These are phyloP conservation scores for Vicugna pacos DNA, from an alignment of 2,113 vertebrate species.

Conservation along the genomic window DNA sequence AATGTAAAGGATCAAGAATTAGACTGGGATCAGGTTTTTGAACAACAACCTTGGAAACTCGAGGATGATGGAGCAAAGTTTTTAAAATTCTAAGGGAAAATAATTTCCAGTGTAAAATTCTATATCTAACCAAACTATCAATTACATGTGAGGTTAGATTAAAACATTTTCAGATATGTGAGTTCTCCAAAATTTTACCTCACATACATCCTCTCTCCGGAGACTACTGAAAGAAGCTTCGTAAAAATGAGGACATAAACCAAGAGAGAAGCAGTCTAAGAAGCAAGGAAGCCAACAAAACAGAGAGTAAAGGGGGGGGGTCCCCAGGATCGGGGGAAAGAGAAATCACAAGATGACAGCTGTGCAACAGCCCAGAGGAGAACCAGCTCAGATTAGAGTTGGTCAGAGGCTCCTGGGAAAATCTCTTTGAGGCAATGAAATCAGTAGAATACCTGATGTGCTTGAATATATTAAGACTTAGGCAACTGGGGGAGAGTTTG, in stretches of 20 bases:
- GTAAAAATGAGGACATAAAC: neutral
- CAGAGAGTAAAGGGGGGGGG: neutral
- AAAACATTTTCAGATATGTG: constrained; percentile 14
- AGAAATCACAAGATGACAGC: neutral
- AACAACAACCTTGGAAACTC: neutral
- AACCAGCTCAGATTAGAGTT: neutral
- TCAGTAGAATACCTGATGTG: neutral
- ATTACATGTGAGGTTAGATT: neutral
- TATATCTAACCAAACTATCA: neutral
- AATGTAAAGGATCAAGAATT: neutral
- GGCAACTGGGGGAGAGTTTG: neutral
- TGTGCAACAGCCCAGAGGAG: neutral
- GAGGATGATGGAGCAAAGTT: neutral
- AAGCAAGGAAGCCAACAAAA: neutral
- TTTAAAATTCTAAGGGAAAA: neutral
- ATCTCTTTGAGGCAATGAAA: neutral
- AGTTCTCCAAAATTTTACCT: constrained; percentile 23
- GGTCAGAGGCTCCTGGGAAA: neutral
- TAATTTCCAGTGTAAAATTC: neutral
- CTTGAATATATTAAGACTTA: neutral
- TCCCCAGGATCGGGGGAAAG: neutral
- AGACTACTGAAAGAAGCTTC: neutral
- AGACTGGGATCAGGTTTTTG: neutral
- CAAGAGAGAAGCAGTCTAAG: neutral
- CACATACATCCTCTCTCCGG: neutral